phyloP scores from a whole-genome alignment of 2,113 vertebrate species.

The Fulica atra region DNA sequence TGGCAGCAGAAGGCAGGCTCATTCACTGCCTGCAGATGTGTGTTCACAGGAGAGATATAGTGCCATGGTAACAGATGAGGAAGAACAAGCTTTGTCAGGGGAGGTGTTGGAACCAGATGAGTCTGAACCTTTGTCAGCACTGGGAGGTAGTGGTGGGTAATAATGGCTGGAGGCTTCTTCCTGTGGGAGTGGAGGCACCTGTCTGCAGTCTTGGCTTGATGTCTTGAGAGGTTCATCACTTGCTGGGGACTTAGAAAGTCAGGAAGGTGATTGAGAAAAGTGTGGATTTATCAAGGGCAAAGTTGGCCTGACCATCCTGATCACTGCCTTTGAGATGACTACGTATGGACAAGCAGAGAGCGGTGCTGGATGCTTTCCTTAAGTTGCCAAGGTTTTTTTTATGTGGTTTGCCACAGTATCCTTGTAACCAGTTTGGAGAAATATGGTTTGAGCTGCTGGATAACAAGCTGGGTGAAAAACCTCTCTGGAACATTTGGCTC shows the following conservation, averaged over 20 bases:
- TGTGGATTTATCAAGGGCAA: neutral
- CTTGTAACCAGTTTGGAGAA: neutral
- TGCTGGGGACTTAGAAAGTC: neutral
- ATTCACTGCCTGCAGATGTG: constrained; percentile 2
- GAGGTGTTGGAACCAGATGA: neutral
- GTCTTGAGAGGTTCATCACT: neutral
- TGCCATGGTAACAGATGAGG: constrained; percentile 28
- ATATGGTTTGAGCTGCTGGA: neutral
- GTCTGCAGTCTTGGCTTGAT: neutral
- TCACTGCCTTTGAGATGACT: neutral
- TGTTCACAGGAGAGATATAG: neutral
- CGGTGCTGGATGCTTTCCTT: neutral
- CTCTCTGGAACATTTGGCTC: neutral
- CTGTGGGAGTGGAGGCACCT: neutral
- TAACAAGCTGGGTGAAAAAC: neutral
- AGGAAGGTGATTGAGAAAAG: neutral
- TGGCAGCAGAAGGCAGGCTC: neutral
- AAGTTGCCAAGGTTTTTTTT: neutral
- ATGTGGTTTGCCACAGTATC: neutral
- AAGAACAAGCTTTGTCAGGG: constrained; percentile 10
- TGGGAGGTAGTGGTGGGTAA: neutral
- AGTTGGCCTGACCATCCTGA: neutral
- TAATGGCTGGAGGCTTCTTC: neutral
- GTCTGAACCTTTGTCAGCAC: neutral
- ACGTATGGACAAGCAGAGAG: neutral